phyloP scores from a whole-genome alignment of 2,113 vertebrate genomes.

The Vidua macroura region DNA sequence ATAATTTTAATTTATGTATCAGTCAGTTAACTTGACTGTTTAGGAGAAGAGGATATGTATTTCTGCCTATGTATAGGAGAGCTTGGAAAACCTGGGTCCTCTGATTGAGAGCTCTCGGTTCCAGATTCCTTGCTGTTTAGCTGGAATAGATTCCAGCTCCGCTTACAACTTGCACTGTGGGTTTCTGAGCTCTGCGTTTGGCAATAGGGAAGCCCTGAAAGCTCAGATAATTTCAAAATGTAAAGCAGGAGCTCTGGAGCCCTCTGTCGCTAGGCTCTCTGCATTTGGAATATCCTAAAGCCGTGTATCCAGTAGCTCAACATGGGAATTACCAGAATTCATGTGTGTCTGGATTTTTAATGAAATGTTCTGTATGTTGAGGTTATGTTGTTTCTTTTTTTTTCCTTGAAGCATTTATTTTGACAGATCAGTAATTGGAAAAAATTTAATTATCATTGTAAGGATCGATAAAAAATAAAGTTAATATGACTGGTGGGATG shows the following conservation, averaged over 20 bases:
- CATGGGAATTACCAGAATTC: neutral
- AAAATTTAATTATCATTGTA: neutral
- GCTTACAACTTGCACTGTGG: neutral
- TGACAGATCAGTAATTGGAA: neutral
- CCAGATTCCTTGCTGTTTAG: neutral
- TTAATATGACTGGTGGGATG: neutral
- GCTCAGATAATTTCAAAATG: neutral
- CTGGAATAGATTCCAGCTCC: neutral
- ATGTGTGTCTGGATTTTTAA: neutral
- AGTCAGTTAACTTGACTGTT: neutral
- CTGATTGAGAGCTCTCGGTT: neutral
- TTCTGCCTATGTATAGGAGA: neutral
- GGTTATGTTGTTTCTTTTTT: neutral
- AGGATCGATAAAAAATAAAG: neutral
- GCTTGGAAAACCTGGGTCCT: neutral
- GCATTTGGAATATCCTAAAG: neutral
- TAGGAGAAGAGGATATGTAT: neutral
- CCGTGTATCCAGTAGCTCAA: neutral
- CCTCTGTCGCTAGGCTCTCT: accelerated
- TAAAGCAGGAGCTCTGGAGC: neutral
- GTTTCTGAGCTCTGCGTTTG: neutral
- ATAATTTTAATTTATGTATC: neutral
- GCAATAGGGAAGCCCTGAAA: neutral
- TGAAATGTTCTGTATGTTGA: neutral
- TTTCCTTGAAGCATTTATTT: neutral